A percentile compares a stretch with the other conserved stretches of the same genome.
Conservation (phyloP, 2,113 vertebrate genomes). For the Anguilla japonica region DNA sequence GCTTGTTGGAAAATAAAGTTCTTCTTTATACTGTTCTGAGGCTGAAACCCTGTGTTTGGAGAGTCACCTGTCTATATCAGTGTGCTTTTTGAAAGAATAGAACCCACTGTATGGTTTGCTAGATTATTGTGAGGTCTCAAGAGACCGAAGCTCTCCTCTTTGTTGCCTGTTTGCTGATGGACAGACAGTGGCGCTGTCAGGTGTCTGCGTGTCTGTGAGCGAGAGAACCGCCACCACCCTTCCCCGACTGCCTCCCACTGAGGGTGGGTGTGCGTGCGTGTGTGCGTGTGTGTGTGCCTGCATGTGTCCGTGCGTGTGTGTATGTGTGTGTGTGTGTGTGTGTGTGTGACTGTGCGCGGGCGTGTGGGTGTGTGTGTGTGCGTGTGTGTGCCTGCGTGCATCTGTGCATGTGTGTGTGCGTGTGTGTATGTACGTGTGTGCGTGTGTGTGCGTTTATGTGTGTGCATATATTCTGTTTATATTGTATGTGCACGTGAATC, state of each 20-base stretch:
- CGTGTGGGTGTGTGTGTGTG: neutral
- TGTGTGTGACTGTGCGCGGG: too few relatives aligned
- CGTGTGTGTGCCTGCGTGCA: neutral
- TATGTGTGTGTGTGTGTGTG: neutral
- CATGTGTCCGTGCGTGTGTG: neutral
- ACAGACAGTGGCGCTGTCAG: constrained; percentile 6
- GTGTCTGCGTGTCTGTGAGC: neutral
- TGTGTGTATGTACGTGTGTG: neutral
- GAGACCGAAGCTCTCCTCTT: neutral
- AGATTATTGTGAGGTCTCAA: neutral
- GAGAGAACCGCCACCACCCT: neutral
- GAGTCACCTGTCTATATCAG: neutral
- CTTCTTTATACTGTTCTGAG: neutral
- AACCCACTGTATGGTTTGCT: neutral
- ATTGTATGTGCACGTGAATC: neutral
- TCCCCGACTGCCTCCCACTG: neutral
- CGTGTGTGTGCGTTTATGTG: neutral
- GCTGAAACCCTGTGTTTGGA: neutral
- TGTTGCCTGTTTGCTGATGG: constrained; percentile 11
- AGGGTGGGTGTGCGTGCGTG: neutral
- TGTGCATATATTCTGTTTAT: neutral
- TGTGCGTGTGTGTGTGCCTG: neutral
- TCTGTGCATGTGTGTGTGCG: neutral
- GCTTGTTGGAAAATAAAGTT: neutral
- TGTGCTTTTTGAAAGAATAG: neutral